Evolutionary conservation across 2,888 invertebrate genomes (phyloP).

Genomic region (Andrena flavipes): DNA sequence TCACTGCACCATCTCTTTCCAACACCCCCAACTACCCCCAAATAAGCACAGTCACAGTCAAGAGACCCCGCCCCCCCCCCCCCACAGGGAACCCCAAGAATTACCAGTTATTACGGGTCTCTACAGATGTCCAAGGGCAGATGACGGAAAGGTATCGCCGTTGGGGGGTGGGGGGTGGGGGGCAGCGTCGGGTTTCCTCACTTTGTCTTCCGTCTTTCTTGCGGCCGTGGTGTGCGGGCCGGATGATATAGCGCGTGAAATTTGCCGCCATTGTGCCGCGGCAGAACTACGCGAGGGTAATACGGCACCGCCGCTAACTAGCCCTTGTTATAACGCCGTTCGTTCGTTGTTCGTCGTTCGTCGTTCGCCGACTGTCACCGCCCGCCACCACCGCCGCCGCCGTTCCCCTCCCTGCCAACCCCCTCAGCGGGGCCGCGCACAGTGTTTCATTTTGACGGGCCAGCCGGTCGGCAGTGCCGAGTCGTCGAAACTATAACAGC

Average conservation of each 20-base stretch:
- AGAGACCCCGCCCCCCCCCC: constrained; percentile 50
- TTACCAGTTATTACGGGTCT: constrained; percentile 73
- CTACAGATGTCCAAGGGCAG: constrained; percentile 59
- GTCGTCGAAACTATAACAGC: constrained; percentile 74
- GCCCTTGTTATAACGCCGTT: constrained; percentile 82
- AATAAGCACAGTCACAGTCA: constrained; percentile 3
- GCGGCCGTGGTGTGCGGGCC: constrained; percentile 65
- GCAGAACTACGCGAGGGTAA: constrained; percentile 80
- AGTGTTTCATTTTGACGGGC: constrained; percentile 69
- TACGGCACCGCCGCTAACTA: constrained; percentile 81
- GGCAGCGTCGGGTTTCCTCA: constrained; percentile 26
- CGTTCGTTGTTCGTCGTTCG: constrained; percentile 76
- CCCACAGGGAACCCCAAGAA: constrained; percentile 65
- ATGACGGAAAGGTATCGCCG: constrained; percentile 39
- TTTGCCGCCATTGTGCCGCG: constrained; percentile 82
- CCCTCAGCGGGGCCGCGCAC: constrained; percentile 27
- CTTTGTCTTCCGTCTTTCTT: constrained; percentile 64
- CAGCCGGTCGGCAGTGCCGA: constrained; percentile 64
- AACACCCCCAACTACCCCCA: neutral
- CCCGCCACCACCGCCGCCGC: constrained; percentile 22
- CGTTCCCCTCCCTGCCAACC: neutral
- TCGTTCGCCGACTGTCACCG: constrained; percentile 65
- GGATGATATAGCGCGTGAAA: constrained; percentile 81
- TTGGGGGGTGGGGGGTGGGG: neutral
- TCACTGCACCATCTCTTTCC: neutral